Evolutionary conservation across 2,797 vertebrate species (phyloP), one percentile per base, ranked within the genome.

Genomic region (Dermochelys coriacea): DNA sequence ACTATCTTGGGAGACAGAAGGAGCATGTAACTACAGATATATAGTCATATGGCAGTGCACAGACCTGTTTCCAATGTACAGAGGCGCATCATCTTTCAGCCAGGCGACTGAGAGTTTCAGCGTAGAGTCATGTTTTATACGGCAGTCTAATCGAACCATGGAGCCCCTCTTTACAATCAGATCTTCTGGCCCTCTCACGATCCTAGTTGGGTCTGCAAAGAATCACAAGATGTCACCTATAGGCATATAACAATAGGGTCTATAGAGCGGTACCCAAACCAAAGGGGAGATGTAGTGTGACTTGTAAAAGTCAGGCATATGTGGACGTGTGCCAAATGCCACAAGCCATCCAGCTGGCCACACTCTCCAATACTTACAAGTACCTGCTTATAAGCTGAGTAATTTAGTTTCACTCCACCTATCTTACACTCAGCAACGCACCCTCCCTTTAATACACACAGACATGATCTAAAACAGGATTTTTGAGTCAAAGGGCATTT

Each of bases 141-240:
- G 98, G 86, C 99, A 99, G 91, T 98, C 97, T 41, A 99, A 98
- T 74, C 98, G 98, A 84, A 97, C 99, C 0, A 96, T 96, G 80
- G 97, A 98, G 82, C 99, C 99, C 87, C 98, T 98, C 95, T 98
- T 97, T 82, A 95, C 98, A 3, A 98, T 98, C 95, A 98, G 98
- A 82, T 99, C 98, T 90, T 99, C 98, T 0, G 99, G 99, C 21
- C 98, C 98, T 80, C 98, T 98, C 54, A 98, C 98, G 8, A 99
- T 99, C 89, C 99, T 98, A 5, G 99, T 99, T 1, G 98, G 98
- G 88, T 99, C 99, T 99, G 97, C 10, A 89, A 83, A 27, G 86
- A 91, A 84, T 7, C 50, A 55, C 49, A 61, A 31, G 50, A n/a
- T 34, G 31, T 37, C 57, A 83, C 16, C 0, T 0, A 41, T 12